Base-by-base conservation (phyloP, 2,113 vertebrate species). In the Manacus vitellinus region DNA sequence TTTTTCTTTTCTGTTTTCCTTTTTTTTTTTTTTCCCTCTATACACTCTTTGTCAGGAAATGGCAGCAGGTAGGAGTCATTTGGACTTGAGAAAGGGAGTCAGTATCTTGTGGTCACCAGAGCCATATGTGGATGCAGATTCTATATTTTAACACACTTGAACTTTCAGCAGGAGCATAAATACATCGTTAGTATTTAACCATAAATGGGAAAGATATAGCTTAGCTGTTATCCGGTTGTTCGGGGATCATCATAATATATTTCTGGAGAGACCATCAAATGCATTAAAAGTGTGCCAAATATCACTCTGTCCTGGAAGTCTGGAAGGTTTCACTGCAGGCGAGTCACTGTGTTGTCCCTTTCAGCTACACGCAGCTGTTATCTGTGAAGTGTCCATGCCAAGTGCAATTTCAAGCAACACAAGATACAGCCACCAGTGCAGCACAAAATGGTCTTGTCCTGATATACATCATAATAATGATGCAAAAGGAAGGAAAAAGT, bases 71-170 rank as follows among this genome's bases (percentile, higher is more conserved):
- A 51, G 24, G 35, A 66, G 21, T 55, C 20, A 41, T 56, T 51
- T 25, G 31, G 41, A 43, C 21, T 72, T 83, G 21, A 63, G 71
- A 59, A 92, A 68, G 15, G 58, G 41, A 66, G 5, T 63, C 14
- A 16, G 33, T 85, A 59, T 77, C 25, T 81, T 85, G 20, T 56
- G 25, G 51, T 66, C 66, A 68, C 65, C 23, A 41, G 51, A 88
- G 22, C 33, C 1, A 0, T 21, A 14, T 56, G 54, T 37, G 23
- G 39, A 81, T n/a, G 4, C 0, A 0, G 78, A 16, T 68, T 77
- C 65, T 85, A 1, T 86, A 37, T 86, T 94, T 54, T 94, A 78
- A 72, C 19, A 63, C 55, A n/a, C 77, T 75, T 75, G 46, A 83
- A 56, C 41, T 67, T 93, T 88, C 61, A 59, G 58, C 63, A 52